Base-by-base conservation (phyloP, 2,888 invertebrate species). In the Cheilosia pagana region DNA sequence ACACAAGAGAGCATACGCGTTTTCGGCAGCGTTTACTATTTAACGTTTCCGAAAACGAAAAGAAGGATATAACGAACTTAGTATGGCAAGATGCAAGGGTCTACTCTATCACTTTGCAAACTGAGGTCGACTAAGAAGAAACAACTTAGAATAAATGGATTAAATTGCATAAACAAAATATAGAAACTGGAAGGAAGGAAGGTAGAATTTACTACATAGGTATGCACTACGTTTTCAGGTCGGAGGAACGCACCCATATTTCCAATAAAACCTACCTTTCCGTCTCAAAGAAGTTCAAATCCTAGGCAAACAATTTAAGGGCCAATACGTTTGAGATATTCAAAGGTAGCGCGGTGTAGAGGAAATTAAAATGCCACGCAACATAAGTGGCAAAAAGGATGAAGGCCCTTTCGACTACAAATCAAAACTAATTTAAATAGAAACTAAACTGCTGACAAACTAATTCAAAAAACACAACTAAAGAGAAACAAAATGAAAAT, bases 401-500 rank as follows among this genome's bases (percentile, higher is more conserved):
- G 8, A 41, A 31, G 21, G 10, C 41, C 21, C n/a, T 52, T 50
- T 31, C 62, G 12, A 41, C 68, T 68, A 76, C 53, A 77, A 68
- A 68, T 50, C 23, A 68, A 68, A 68, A 52, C 59, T 60, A 50
- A 45, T 59, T 67, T 31, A 77, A 60, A 31, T 19, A 35, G 8
- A 55, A 67, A 67, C 48, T 12, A 52, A 67, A 59, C 16, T 60
- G 41, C 39, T 50, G 21, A 43, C 16, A 60, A 35, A 60, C 52
- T 43, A 53, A 63, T 53, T 57, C 43, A 72, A 43, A 53, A 53
- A 72, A 55, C 31, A 62, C 28, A 65, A 75, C 43, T 12, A 63
- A 70, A 62, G 28, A 28, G 50, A 83, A 65, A 63, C 19, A 57
- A 79, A 78, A 72, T 45, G 59, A 74, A 53, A 68, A 82, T 85